These are phyloP conservation scores for Hypotaenidia philippensis DNA, from an alignment of 2,797 vertebrate species.

Conservation along the genomic window DNA sequence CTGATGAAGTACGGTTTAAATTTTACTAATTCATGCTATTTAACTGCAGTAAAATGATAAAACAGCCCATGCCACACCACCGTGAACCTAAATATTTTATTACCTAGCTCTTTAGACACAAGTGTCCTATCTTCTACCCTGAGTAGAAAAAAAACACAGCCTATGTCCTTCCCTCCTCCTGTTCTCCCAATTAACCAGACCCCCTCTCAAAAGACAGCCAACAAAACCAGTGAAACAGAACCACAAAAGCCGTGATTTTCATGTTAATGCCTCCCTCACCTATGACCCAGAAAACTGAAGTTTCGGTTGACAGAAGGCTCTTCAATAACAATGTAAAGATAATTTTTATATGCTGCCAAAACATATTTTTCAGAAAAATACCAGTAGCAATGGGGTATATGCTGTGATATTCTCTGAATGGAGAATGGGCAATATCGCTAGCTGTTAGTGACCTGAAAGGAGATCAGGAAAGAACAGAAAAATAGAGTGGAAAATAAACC, in stretches of 20 bases:
- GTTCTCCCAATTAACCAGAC: neutral
- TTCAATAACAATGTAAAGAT: neutral
- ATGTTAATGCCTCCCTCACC: neutral
- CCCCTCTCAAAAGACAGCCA: neutral
- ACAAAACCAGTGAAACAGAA: neutral
- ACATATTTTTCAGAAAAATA: neutral
- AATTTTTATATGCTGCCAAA: neutral
- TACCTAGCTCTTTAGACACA: neutral
- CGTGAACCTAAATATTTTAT: neutral
- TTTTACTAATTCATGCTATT: neutral
- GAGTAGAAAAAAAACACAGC: neutral
- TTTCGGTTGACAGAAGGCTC: neutral
- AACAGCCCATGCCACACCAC: neutral
- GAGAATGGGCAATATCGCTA: neutral
- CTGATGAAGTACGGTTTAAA: neutral
- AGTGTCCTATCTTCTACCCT: neutral
- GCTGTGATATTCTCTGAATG: neutral
- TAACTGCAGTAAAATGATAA: neutral
- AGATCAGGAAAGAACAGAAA: constrained; percentile 50
- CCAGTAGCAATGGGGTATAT: neutral
- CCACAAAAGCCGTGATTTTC: neutral
- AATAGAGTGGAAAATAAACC: constrained; percentile 19
- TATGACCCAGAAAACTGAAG: neutral
- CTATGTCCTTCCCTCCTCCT: neutral
- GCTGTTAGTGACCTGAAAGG: neutral